phyloP scores from a whole-genome alignment of 2,888 invertebrate species.

The Tetrapedia diversipes region DNA sequence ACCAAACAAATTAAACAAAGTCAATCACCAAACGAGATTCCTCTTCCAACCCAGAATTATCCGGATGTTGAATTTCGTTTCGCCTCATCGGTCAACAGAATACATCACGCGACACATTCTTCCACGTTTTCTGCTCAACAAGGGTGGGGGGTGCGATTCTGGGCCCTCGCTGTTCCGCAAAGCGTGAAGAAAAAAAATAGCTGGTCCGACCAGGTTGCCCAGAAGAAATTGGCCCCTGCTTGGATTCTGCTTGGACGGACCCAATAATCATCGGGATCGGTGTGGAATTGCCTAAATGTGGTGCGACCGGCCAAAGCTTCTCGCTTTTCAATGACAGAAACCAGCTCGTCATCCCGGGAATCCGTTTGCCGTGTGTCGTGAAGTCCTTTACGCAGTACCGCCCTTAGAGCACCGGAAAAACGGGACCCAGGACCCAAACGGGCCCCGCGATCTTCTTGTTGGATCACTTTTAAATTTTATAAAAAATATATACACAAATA shows the following conservation, averaged over 20 bases:
- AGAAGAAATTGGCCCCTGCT: slow-evolving; percentile 69
- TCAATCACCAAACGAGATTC: slow-evolving; percentile 21
- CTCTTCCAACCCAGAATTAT: slow-evolving; percentile 53
- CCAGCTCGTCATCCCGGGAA: slow-evolving; percentile 78
- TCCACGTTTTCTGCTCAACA: slow-evolving; percentile 20
- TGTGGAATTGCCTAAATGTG: slow-evolving; percentile 76
- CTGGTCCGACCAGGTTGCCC: slow-evolving; percentile 7
- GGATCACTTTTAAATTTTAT: too few relatives aligned
- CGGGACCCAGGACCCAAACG: too few relatives aligned
- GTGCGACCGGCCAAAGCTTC: slow-evolving; percentile 65
- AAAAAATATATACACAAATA: too few relatives aligned
- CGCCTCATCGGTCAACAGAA: slow-evolving; percentile 52
- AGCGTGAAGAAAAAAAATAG: slow-evolving; percentile 1
- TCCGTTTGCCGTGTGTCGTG: slow-evolving; percentile 72
- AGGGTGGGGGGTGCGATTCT: background rate
- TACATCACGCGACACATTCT: slow-evolving; percentile 48
- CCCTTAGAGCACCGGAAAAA: too few relatives aligned
- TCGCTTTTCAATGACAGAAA: slow-evolving; percentile 74
- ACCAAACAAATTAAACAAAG: slow-evolving; percentile 23
- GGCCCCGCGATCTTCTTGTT: too few relatives aligned
- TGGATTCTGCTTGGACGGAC: slow-evolving; percentile 70
- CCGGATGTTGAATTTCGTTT: slow-evolving; percentile 54
- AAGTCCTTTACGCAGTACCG: too few relatives aligned
- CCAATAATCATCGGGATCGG: slow-evolving; percentile 76
- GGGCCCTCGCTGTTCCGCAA: slow-evolving; percentile 30